These are phyloP conservation scores for Anas platyrhynchos DNA, from an alignment of 2,113 vertebrate genomes.

Conservation along the genomic window DNA sequence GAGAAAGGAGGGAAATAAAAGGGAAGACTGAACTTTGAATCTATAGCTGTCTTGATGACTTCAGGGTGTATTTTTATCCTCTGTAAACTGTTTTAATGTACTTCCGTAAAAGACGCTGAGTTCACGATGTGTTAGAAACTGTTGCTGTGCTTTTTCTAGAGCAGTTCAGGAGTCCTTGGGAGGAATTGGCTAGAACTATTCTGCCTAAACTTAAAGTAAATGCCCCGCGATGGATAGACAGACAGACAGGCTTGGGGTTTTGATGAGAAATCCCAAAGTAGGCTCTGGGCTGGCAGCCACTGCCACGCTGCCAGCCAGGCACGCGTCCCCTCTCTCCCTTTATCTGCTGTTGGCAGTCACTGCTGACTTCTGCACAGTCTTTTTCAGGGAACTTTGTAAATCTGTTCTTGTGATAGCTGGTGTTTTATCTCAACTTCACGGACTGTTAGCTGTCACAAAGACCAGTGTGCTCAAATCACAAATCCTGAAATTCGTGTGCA, in stretches of 20 bases:
- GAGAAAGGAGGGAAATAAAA: not conserved
- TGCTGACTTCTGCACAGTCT: not conserved
- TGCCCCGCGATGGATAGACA: fast-evolving
- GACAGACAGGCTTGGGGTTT: not conserved
- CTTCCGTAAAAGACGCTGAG: not conserved
- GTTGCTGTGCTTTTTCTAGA: not conserved
- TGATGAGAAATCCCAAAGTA: not conserved
- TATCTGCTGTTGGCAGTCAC: not conserved
- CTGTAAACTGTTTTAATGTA: not conserved
- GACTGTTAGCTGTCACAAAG: not conserved
- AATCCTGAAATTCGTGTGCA: not conserved
- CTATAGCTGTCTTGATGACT: not conserved
- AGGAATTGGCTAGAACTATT: not conserved
- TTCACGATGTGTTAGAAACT: not conserved
- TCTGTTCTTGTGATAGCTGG: not conserved
- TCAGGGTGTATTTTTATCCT: not conserved
- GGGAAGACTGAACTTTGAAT: not conserved
- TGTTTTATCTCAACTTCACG: not conserved
- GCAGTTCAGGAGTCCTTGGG: not conserved
- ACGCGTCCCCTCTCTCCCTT: not conserved
- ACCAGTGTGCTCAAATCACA: not conserved
- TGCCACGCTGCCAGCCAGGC: fast-evolving
- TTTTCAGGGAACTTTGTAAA: slow-evolving; percentile 23
- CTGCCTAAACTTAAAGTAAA: not conserved
- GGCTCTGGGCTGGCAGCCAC: not conserved